Base-by-base conservation (phyloP, 2,888 invertebrate genomes). In the Carabus problematicus region DNA sequence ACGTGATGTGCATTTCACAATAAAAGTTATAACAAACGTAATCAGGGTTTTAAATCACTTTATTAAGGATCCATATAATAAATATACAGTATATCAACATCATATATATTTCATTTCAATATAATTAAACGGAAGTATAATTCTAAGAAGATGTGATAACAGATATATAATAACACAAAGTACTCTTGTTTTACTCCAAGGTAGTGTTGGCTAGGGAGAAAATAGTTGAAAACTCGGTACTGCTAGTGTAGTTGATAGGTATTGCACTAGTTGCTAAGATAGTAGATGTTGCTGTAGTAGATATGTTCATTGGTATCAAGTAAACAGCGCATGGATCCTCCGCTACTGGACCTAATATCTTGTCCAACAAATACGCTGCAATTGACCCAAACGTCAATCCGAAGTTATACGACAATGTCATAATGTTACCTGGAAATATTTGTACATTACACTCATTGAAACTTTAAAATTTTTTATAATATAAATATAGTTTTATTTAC, bases 351-450 rank as follows among this genome's bases (percentile, higher is more conserved):
- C 81, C 82, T 39, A 84, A 71, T 47, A 82, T 75, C 16, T 79
- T 77, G 73, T 80, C 82, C 71, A 96, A 84, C 16, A 92, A 84
- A 77, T 95, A 96, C 0, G 95, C 94, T 63, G 94, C 88, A 14
- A 93, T 81, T 0, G 95, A 92, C 1, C 96, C 96, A 0, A 91
- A 87, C 0, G 94, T 91, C 60, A 96, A 84, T 0, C 95, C 96
- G 45, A 94, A 88, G 80, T 93, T 95, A 82, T 96, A 96, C 0
- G 94, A 93, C 1, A 96, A 80, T 0, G 95, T 96, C 95, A 96
- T 96, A 82, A 96, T 93, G 79, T 96, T 96, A 58, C 93, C 93
- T 92, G 83, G 47, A 80, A 82, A 62, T 56, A 59, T 58, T 29
- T 29, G 6, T 29, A 29, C 29, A 29, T 29, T 29, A n/a, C n/a